A percentile compares a stretch with the other conserved stretches of the same genome.
phyloP scores from a whole-genome alignment of 1,140 invertebrate species.

The Drosophila melanica region DNA sequence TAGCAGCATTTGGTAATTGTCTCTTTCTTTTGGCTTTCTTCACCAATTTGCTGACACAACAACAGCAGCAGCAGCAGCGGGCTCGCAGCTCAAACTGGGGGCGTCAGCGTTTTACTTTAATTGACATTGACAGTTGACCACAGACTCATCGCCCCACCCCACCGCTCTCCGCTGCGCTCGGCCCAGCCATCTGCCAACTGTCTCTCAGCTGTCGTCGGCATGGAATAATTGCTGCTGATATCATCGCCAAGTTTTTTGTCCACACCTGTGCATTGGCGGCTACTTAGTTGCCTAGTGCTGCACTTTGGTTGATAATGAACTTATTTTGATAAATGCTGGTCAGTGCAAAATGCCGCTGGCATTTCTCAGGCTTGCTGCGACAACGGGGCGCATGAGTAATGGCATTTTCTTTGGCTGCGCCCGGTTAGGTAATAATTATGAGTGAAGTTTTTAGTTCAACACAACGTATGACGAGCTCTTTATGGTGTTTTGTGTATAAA shows the following conservation, averaged over 20 bases:
- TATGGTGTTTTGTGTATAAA: constrained; percentile 13
- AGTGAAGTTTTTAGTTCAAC: constrained; percentile 33
- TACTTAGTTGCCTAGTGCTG: constrained; percentile 34
- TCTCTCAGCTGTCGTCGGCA: constrained; percentile 1
- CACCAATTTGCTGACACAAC: constrained; percentile 72
- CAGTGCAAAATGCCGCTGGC: constrained; percentile 38
- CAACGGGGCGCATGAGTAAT: constrained; percentile 47
- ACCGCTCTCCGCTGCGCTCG: background rate
- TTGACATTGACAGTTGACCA: constrained; percentile 74
- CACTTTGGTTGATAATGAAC: constrained; percentile 50
- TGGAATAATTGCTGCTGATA: constrained; percentile 24
- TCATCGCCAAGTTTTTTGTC: constrained; percentile 24
- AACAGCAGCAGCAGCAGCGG: constrained; percentile 28
- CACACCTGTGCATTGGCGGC: constrained; percentile 27
- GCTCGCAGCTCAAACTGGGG: constrained; percentile 37
- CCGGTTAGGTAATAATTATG: constrained; percentile 38
- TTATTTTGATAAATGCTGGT: constrained; percentile 39
- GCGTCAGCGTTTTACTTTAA: constrained; percentile 75
- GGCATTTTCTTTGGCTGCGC: constrained; percentile 18
- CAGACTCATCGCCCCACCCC: background rate
- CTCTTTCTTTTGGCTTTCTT: constrained; percentile 60
- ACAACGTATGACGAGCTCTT: constrained; percentile 16
- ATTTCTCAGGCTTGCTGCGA: constrained; percentile 5
- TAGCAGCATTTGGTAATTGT: constrained; percentile 24
- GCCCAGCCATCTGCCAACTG: background rate